Percentiles rank a stretch among this genome's conserved stretches.
Evolutionary conservation across 2,113 vertebrate species (phyloP).

Genomic region (Pongo pygmaeus): DNA sequence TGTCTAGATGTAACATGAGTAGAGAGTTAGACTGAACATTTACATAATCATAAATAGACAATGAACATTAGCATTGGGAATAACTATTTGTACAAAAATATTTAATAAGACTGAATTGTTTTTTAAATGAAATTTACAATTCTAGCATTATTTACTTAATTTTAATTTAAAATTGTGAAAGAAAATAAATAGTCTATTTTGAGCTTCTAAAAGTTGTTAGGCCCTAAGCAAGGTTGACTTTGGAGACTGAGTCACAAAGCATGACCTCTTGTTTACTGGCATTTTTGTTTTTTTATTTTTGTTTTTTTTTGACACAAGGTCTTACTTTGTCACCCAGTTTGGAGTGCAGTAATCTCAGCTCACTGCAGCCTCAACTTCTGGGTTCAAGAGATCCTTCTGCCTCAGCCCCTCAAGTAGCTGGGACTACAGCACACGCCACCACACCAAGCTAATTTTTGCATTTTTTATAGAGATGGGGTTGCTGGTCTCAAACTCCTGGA

Average conservation of each 20-base stretch:
- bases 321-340: background rate
- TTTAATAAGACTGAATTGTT: background rate
- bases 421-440: no score
- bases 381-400: background rate
- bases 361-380: background rate
- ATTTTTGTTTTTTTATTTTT: no score
- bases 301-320: background rate
- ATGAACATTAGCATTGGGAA: background rate
- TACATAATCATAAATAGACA: background rate
- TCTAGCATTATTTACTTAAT: background rate
- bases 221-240: background rate
- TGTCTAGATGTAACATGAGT: background rate
- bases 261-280: background rate
- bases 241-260: background rate
- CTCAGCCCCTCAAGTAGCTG: background rate
- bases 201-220: background rate
- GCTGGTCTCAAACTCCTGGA: no score
- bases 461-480: no score
- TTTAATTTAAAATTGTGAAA: background rate
- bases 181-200: background rate
- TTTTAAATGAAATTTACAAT: background rate
- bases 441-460: no score
- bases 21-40: background rate
- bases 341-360: background rate
- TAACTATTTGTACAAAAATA: constrained; percentile 19